Base-by-base conservation (phyloP, 2,113 vertebrate species). In the Fregetta grallaria region DNA sequence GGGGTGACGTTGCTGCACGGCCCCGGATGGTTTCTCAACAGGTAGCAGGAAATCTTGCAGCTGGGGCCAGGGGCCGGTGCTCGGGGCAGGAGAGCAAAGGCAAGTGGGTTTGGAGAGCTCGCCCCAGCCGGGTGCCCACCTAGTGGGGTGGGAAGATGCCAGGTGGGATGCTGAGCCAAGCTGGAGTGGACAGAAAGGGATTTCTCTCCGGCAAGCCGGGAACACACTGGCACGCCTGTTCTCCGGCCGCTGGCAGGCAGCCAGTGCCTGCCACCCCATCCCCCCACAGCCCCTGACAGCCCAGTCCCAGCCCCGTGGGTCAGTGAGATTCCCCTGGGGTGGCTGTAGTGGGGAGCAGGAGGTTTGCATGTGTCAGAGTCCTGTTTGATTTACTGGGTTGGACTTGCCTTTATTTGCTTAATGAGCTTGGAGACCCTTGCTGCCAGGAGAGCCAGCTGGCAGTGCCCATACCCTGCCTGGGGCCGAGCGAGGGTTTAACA, bases 331-430 rank as follows among this genome's bases (percentile, higher is more conserved):
- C 72, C 71, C 68, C 27, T 2, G 3, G 65, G 49, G 22, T 76
- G 3, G 1, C 55, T 5, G 38, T 1, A 4, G 63, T 18, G n/a
- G 29, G 59, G 65, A 81, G 71, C 1, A 0, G 53, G 67, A 85
- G 76, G 67, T 96, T 91, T 92, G 73, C 72, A 63, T 71, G 4
- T 82, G 73, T 95, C 96, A 92, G 79, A 95, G 94, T 96, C 75
- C 76, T 97, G 62, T 97, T 97, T 97, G 92, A 63, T 97, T 94
- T 97, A 16, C 62, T 19, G 77, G 91, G 92, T 67, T 96, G 91
- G 95, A 68, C 94, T 92, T 66, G 82, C 83, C 83, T 95, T 95
- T 97, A 85, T 97, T 97, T 97, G 91, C 88, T 91, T 92, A 96
- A 76, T 1, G 18, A 96, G 87, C 92, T 45, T 81, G 88, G 89